Conservation (phyloP, 2,113 vertebrate species). For the Atrichornis clamosus region DNA sequence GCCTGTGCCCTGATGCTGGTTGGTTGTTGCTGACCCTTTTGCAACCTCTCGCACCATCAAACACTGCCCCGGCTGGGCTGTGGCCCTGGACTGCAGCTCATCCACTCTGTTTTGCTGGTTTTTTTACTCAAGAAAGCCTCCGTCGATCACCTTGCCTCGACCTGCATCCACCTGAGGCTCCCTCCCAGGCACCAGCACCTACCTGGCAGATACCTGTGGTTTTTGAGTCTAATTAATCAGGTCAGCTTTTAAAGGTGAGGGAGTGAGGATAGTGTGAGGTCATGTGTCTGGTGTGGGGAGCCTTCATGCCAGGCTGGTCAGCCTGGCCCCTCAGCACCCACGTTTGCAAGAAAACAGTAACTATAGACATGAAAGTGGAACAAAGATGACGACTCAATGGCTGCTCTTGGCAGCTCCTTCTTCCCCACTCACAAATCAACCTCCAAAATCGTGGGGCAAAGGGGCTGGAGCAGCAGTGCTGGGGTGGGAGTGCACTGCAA, state of each 20-base stretch:
- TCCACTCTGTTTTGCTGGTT: not conserved
- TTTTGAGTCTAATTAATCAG: not conserved
- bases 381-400: accelerated
- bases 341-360: not conserved
- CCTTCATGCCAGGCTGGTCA: accelerated
- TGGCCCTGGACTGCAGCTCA: not conserved
- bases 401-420: not conserved
- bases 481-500: not conserved
- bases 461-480: accelerated
- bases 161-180: not conserved
- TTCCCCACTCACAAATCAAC: not conserved
- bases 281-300: not conserved
- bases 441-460: not conserved
- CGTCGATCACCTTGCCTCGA: accelerated
- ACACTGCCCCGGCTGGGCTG: not conserved
- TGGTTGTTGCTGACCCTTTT: not conserved
- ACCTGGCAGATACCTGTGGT: not conserved
- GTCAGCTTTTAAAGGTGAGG: not conserved
- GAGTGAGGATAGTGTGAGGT: not conserved
- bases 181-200: not conserved
- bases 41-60: not conserved
- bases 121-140: not conserved
- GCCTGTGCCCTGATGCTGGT: not conserved
- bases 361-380: not conserved
- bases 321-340: not conserved